Evolutionary conservation across 2,797 vertebrate genomes (phyloP).

Genomic region (Alexandromys oeconomus): DNA sequence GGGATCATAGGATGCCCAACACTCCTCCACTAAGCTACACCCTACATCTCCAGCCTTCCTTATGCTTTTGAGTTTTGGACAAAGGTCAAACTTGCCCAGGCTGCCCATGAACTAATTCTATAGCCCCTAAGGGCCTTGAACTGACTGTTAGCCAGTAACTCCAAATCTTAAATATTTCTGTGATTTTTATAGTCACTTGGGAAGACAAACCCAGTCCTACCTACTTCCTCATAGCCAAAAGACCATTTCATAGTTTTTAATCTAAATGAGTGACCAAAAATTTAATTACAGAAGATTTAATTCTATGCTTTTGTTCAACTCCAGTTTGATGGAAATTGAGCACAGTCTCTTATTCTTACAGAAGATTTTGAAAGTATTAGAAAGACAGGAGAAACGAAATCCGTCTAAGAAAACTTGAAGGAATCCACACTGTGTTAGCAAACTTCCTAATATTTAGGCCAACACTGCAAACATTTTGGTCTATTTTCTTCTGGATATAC

Average conservation of each 20-base stretch:
- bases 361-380: conserved; percentile 1
- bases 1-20: rapidly evolving
- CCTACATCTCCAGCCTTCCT: background rate
- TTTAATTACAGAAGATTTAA: background rate
- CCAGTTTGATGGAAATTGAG: background rate
- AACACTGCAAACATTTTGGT: conserved; percentile 1
- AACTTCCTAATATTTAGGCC: conserved; percentile 21
- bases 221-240: background rate
- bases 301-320: background rate
- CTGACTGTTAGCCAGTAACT: background rate
- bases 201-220: background rate
- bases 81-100: background rate
- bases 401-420: conserved; percentile 12
- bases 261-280: background rate
- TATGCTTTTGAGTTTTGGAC: background rate
- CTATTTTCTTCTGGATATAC: conserved; percentile 39
- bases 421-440: background rate
- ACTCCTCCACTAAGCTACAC: background rate
- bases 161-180: background rate
- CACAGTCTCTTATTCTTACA: background rate
- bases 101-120: background rate
- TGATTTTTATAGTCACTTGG: background rate
- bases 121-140: background rate
- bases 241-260: background rate
- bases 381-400: background rate